phyloP scores from a whole-genome alignment of 2,113 vertebrate species.

The Pteropus alecto region DNA sequence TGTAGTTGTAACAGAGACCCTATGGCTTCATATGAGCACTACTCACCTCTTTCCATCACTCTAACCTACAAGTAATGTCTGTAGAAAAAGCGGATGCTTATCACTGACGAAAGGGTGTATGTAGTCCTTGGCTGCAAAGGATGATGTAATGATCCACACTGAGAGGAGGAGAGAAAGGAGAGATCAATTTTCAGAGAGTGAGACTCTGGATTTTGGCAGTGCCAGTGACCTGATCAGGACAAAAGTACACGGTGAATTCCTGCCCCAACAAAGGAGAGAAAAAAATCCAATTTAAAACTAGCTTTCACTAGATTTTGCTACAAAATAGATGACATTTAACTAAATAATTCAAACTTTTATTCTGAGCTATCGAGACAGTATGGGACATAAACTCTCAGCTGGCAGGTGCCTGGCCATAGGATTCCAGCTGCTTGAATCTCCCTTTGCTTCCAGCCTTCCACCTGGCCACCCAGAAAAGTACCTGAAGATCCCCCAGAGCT shows the following conservation, averaged over 20 bases:
- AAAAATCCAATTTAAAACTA: not conserved
- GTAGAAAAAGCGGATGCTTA: not conserved
- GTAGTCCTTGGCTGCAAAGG: not conserved
- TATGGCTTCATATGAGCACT: not conserved
- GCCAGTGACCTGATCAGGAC: not conserved
- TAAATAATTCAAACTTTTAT: constrained; percentile 19
- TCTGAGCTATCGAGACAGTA: not conserved
- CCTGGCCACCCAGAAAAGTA: too few species aligned
- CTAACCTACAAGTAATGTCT: not conserved
- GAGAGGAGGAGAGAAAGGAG: not conserved
- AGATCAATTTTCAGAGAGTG: not conserved
- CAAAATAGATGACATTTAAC: not conserved
- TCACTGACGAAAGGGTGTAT: not conserved
- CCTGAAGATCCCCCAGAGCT: too few species aligned
- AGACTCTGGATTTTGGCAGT: not conserved
- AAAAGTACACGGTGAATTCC: not conserved
- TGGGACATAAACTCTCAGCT: not conserved
- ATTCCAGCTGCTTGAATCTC: not conserved
- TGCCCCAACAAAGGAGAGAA: not conserved
- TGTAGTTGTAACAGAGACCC: too few species aligned
- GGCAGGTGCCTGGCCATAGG: not conserved
- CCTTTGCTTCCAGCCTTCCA: not conserved
- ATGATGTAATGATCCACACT: not conserved
- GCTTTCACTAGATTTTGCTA: not conserved
- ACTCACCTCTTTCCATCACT: not conserved